Conservation (phyloP, 2,113 vertebrate species). For the Gambusia affinis region DNA sequence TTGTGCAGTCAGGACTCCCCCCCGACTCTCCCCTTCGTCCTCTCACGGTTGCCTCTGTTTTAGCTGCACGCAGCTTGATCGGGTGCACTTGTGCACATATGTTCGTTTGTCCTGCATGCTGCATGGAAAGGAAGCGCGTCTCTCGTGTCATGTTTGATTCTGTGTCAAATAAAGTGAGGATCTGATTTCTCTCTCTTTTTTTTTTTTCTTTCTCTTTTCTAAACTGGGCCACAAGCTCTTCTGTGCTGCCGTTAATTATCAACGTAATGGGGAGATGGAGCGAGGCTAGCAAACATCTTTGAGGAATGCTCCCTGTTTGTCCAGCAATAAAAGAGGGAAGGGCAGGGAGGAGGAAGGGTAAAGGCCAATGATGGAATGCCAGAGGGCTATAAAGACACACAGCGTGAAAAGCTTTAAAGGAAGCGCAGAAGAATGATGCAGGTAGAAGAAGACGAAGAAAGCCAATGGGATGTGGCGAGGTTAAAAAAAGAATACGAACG, state of each 20-base stretch:
- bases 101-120: slow-evolving; percentile 16
- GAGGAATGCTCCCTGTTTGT: slow-evolving; percentile 30
- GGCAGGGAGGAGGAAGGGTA: slow-evolving; percentile 10
- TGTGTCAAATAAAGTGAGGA: slow-evolving; percentile 65
- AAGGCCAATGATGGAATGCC: slow-evolving; percentile 20
- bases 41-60: slow-evolving; percentile 6
- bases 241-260: slow-evolving; percentile 72
- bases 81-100: slow-evolving; percentile 7
- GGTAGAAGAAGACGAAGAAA: not conserved
- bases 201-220: slow-evolving; percentile 15
- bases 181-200: slow-evolving; percentile 36
- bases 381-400: slow-evolving; percentile 26
- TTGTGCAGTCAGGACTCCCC: slow-evolving; percentile 69
- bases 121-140: slow-evolving; percentile 13
- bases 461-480: slow-evolving; percentile 15
- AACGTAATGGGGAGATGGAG: slow-evolving; percentile 59
- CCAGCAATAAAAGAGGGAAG: slow-evolving; percentile 27
- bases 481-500: slow-evolving; percentile 33
- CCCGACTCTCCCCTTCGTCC: slow-evolving; percentile 37
- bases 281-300: slow-evolving; percentile 32
- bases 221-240: slow-evolving; percentile 74
- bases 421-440: slow-evolving; percentile 28
- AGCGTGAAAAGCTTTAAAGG: slow-evolving; percentile 28
- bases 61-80: not conserved
- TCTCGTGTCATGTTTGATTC: slow-evolving; percentile 56